Conservation (phyloP, 2,888 invertebrate species). For the Drosophila rellima region DNA sequence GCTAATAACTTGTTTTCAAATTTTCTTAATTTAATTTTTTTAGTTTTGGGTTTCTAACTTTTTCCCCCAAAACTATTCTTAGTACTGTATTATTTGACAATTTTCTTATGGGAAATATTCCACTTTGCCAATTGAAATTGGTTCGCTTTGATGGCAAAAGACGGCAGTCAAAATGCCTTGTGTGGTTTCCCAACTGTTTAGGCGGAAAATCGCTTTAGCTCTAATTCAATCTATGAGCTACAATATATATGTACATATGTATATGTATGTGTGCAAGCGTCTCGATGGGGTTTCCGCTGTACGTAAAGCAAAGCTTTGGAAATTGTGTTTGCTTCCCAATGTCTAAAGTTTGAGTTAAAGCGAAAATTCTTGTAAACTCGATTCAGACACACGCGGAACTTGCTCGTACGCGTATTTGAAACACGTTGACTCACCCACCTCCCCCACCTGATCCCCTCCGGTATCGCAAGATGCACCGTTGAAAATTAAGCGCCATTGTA, state of each 20-base stretch:
- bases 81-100: background rate
- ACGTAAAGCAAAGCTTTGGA: slow-evolving; percentile 52
- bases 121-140: background rate
- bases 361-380: slow-evolving; percentile 73
- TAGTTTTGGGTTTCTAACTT: background rate
- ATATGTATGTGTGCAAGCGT: slow-evolving; percentile 1
- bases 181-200: slow-evolving; percentile 31
- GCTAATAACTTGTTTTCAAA: no score
- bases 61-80: background rate
- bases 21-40: no score
- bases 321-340: slow-evolving; percentile 53
- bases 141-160: slow-evolving; percentile 10
- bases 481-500: slow-evolving; percentile 76
- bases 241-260: background rate
- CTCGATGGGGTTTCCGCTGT: slow-evolving; percentile 1
- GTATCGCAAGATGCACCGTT: slow-evolving; percentile 46
- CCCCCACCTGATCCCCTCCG: background rate
- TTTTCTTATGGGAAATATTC: background rate
- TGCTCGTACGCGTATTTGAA: background rate
- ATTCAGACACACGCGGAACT: slow-evolving; percentile 34
- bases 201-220: slow-evolving; percentile 38
- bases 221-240: slow-evolving; percentile 41
- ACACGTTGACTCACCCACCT: background rate
- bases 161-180: slow-evolving; percentile 6
- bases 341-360: slow-evolving; percentile 65